Conservation (phyloP, 2,888 invertebrate species). For the Microctonus brassicae region DNA sequence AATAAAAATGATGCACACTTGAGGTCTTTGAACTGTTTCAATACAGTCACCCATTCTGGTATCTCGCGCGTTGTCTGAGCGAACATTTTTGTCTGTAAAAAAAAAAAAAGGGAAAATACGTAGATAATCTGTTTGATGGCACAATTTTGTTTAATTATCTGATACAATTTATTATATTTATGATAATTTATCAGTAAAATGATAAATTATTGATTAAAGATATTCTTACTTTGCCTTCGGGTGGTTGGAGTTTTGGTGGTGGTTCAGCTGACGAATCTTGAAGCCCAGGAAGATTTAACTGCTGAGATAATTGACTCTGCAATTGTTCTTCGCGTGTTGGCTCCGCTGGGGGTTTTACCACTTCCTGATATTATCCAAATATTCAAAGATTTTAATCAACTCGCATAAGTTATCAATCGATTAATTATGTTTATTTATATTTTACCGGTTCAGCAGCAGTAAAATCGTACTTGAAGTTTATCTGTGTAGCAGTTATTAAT, state of each 20-base stretch:
- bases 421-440: neutral
- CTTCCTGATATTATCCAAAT: slow-evolving; percentile 52
- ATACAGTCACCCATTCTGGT: slow-evolving; percentile 94
- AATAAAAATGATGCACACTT: slow-evolving; percentile 94
- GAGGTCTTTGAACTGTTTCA: slow-evolving; percentile 89
- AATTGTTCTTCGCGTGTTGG: slow-evolving; percentile 81
- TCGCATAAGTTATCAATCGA: slow-evolving; percentile 13
- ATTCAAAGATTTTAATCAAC: neutral
- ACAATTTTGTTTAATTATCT: neutral
- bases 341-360: slow-evolving; percentile 67
- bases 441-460: slow-evolving; percentile 59
- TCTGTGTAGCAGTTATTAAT: slow-evolving; percentile 90
- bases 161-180: slow-evolving; percentile 25
- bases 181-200: slow-evolving; percentile 9
- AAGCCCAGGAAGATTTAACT: slow-evolving; percentile 84
- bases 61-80: slow-evolving; percentile 91
- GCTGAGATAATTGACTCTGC: slow-evolving; percentile 87
- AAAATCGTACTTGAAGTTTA: slow-evolving; percentile 74
- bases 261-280: slow-evolving; percentile 75
- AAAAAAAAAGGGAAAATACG: slow-evolving; percentile 21
- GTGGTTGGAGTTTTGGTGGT: slow-evolving; percentile 67
- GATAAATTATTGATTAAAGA: too few relatives aligned
- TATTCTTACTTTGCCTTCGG: slow-evolving; percentile 71
- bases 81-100: slow-evolving; percentile 85
- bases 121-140: neutral